Evolutionary conservation across 2,888 invertebrate species (phyloP), one percentile per base, ranked within the genome.

Genomic region (Kryphioiulus occultus): DNA sequence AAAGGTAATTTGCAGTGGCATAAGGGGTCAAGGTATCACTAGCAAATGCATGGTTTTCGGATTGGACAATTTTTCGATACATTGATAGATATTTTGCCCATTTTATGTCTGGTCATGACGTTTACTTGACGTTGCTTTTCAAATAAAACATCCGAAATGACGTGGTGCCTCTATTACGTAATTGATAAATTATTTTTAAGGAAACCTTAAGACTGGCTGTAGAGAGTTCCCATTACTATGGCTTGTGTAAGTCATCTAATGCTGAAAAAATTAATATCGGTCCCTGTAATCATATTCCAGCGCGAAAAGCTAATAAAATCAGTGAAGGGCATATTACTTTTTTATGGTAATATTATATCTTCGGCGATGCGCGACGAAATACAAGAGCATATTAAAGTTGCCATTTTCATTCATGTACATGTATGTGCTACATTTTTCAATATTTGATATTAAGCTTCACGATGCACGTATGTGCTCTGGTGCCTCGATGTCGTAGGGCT

Each of bases 241-340:
- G 26, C 68, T 1, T 9, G 26, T 68, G 26, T 26, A 26, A 22
- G 68, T 2, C 22, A 68, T 68, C 26, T 68, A 68, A 68, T 68
- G 68, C 68, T 26, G 26, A 68, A 68, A 68, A 68, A 68, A 68
- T 68, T 68, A 68, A 68, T 68, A 68, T 68, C 68, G n/a, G 68
- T 68, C 68, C 7, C 22, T 68, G 68, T 68, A 68, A 68, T 68
- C 68, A 68, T 68, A 68, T 68, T 68, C 68, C 26, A 22, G 26
- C 68, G 26, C 68, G 68, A 68, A 68, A 68, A 68, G 68, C 68
- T 68, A 68, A 68, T 68, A 68, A 68, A 68, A 68, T 68, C 68
- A 68, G 68, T 68, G 68, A 68, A 68, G 68, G 68, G 68, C n/a
- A 68, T 68, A 68, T 68, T 68, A 68, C 68, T 68, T 68, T 68